phyloP scores from a whole-genome alignment of 2,113 vertebrate genomes.

The Tautogolabrus adspersus region DNA sequence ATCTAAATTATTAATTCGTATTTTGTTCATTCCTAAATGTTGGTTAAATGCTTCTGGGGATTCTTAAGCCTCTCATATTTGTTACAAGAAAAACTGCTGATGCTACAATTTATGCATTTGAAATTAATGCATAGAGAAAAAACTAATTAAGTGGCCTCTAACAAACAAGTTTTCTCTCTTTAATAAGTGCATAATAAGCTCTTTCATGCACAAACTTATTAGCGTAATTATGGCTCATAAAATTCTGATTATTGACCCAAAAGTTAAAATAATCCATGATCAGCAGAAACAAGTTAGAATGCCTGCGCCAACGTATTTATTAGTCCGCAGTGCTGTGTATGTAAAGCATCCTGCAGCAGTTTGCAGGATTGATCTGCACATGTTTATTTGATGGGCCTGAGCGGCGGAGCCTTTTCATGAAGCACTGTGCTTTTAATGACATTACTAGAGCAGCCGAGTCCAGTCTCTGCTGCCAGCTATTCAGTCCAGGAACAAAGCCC shows the following conservation, averaged over 20 bases:
- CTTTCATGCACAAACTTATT: not conserved
- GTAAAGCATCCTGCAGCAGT: not conserved
- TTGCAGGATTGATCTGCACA: not conserved
- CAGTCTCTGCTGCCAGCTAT: constrained; percentile 20
- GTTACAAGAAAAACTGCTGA: not conserved
- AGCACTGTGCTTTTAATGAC: constrained; percentile 6
- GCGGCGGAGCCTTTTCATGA: not conserved
- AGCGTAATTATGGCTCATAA: not conserved
- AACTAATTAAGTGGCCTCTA: not conserved
- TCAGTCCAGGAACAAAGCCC: constrained; percentile 52
- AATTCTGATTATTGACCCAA: not conserved
- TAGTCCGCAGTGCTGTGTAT: not conserved
- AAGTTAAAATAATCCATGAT: too few relatives aligned
- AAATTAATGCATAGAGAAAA: not conserved
- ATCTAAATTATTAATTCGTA: not conserved
- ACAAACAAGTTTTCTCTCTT: not conserved
- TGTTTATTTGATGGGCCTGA: constrained; percentile 6
- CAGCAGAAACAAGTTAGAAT: not conserved
- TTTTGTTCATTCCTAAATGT: not conserved
- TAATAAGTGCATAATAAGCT: not conserved
- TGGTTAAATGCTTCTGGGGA: not conserved
- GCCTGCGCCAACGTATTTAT: too few relatives aligned
- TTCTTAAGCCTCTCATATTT: not conserved
- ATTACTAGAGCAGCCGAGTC: not conserved
- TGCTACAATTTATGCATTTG: not conserved